Evolutionary conservation across 2,113 vertebrate genomes (phyloP), one percentile per base, ranked within the genome.

Genomic region (Vireo altiloquus): DNA sequence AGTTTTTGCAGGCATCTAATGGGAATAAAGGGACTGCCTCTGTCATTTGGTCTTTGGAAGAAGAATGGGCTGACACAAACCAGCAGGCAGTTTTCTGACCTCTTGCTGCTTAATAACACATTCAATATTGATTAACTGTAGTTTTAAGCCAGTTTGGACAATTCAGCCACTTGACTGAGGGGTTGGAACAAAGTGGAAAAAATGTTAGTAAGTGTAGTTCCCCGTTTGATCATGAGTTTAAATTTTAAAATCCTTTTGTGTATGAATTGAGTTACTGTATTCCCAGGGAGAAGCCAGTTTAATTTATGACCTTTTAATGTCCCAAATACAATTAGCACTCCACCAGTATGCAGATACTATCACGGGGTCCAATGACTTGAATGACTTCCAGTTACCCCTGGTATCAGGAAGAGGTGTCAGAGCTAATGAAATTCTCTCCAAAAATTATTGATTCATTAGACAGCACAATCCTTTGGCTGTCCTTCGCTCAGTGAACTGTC

Each of bases 371-470:
- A 39, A 60, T 96, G 96, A 97, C 95, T 98, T 97, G 96, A 97
- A 96, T 95, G 92, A 96, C 95, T 97, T 98, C 93, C 94, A 97
- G 94, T 97, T 81, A 84, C 81, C 69, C 69, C 79, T 40, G 86
- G 86, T 92, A 89, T 98, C 40, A 17, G 92, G 92, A 92, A 94
- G 92, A 94, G 90, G 93, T 96, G 94, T 97, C 97, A 94, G 94
- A 96, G 97, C 96, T 24, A 90, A 97, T 97, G 96, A 96, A 97
- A 98, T 97, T 94, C 97, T 96, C 97, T 97, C 96, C 76, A 91
- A 96, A 95, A 96, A 96, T 77, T 97, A 98, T 97, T 92, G 97
- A 97, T 97, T 91, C 30, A 44, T 94, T 85, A 97, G 89, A 92
- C 92, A 92, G 94, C 95, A 94, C 94, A 92, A 77, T 92, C 91